Evolutionary conservation across 1,140 invertebrate species (phyloP).

Genomic region (Zelostemma sp.): DNA sequence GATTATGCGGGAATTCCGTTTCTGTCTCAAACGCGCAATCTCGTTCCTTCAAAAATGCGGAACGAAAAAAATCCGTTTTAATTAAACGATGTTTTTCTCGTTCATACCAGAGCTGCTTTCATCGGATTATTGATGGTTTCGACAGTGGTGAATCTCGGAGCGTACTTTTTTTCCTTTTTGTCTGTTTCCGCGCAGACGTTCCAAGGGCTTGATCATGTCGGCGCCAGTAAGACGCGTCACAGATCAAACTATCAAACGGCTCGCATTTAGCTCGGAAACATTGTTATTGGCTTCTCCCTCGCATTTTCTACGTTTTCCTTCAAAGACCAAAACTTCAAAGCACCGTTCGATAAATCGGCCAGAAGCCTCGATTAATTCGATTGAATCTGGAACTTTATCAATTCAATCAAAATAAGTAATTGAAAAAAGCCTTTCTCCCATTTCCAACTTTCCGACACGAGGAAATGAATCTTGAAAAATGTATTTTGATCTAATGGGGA

Average conservation of each 20-base stretch:
- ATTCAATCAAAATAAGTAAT: background rate
- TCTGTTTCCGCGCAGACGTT: slow-evolving; percentile 30
- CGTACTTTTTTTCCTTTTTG: slow-evolving; percentile 4
- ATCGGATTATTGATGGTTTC: background rate
- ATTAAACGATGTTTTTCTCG: background rate
- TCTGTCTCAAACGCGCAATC: background rate
- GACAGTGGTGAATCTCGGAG: background rate
- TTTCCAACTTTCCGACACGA: too few relatives aligned
- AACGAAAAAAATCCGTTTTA: background rate
- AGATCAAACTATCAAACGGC: slow-evolving; percentile 34
- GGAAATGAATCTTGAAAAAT: too few relatives aligned
- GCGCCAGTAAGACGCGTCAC: slow-evolving; percentile 36
- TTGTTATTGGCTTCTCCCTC: slow-evolving; percentile 27
- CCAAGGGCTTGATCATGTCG: slow-evolving; percentile 20
- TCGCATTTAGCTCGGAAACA: slow-evolving; percentile 31
- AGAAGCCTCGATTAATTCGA: background rate
- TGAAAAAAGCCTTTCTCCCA: too few relatives aligned
- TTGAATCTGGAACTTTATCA: background rate
- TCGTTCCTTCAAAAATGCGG: too few relatives aligned
- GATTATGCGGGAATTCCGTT: background rate
- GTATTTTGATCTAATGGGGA: too few relatives aligned
- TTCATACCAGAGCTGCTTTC: too few relatives aligned
- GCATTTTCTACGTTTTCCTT: slow-evolving; percentile 8
- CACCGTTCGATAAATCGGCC: slow-evolving; percentile 21
- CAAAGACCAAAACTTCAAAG: slow-evolving; percentile 9